These are phyloP conservation scores for Crypturellus tataupa DNA, from an alignment of 2,797 vertebrate genomes.

Conservation along the genomic window DNA sequence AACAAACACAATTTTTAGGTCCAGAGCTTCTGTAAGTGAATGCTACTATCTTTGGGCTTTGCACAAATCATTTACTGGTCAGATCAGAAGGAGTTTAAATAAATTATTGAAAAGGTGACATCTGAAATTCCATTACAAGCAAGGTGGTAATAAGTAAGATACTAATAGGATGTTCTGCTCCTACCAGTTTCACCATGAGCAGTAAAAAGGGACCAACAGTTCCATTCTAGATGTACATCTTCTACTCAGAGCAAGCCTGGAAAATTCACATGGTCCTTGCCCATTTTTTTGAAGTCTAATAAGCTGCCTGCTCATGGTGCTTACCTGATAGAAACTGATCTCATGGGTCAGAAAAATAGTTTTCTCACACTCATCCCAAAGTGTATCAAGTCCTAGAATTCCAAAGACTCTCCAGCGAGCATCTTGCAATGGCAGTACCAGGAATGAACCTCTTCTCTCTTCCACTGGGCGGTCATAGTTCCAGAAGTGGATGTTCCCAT, in stretches of 20 bases:
- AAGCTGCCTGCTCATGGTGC: neutral
- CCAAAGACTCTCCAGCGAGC: constrained; percentile 78
- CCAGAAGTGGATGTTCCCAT: constrained; percentile 83
- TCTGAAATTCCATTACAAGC: neutral
- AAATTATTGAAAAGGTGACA: neutral
- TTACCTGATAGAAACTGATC: constrained; percentile 83
- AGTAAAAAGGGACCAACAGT: neutral
- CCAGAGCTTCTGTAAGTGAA: neutral
- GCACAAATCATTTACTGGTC: neutral
- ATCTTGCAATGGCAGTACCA: constrained; percentile 82
- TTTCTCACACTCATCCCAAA: constrained; percentile 67
- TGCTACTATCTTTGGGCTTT: neutral
- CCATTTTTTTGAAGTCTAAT: neutral
- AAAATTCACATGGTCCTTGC: neutral
- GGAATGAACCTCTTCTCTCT: constrained; percentile 77
- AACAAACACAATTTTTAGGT: neutral
- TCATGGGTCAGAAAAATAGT: constrained; percentile 81
- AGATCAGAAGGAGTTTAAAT: neutral
- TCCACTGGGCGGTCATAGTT: constrained; percentile 47
- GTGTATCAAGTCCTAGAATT: constrained; percentile 81
- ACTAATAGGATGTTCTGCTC: neutral
- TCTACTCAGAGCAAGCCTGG: neutral
- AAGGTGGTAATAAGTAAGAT: neutral
- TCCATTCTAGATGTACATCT: neutral
- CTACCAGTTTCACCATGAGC: neutral